Percentiles rank a stretch among this genome's conserved stretches.
These are phyloP conservation scores for Zootoca vivipara DNA, from an alignment of 2,113 vertebrate species.

Conservation along the genomic window DNA sequence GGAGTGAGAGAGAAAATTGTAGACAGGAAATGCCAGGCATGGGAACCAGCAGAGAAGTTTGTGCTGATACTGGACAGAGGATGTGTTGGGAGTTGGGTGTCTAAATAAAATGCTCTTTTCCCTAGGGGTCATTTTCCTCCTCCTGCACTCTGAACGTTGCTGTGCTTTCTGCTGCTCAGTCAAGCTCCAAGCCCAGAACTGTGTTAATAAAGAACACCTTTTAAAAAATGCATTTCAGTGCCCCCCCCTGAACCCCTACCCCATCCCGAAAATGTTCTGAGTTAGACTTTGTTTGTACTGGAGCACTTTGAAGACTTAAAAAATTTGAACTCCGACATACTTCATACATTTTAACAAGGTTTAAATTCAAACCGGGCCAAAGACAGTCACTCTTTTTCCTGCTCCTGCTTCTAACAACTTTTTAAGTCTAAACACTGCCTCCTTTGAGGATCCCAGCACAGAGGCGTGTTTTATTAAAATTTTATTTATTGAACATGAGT, in stretches of 20 bases:
- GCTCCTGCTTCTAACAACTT: constrained; percentile 31
- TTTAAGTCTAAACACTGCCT: constrained; percentile 39
- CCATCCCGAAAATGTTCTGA: constrained; percentile 57
- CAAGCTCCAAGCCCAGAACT: constrained; percentile 49
- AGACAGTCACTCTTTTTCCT: background rate
- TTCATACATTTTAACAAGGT: constrained; percentile 68
- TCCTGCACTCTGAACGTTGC: constrained; percentile 49
- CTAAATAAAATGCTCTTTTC: constrained; percentile 62
- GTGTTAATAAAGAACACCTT: constrained; percentile 54
- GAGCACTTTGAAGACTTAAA: constrained; percentile 59
- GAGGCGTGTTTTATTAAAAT: constrained; percentile 62
- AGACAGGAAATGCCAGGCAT: constrained; percentile 69
- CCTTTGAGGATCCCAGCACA: constrained; percentile 62
- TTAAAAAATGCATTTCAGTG: constrained; percentile 57
- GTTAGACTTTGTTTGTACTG: constrained; percentile 67
- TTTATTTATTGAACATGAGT: constrained; percentile 63
- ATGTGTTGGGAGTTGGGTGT: background rate
- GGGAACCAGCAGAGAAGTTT: constrained; percentile 56
- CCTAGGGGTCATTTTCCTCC: constrained; percentile 59
- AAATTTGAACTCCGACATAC: constrained; percentile 64
- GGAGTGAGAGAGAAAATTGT: constrained; percentile 31
- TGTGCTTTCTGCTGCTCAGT: constrained; percentile 49
- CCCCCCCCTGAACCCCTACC: background rate
- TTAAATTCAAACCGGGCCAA: constrained; percentile 65
- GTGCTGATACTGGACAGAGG: constrained; percentile 60